Evolutionary conservation across 2,888 invertebrate species (phyloP).

Genomic region (Leuctra nigra): DNA sequence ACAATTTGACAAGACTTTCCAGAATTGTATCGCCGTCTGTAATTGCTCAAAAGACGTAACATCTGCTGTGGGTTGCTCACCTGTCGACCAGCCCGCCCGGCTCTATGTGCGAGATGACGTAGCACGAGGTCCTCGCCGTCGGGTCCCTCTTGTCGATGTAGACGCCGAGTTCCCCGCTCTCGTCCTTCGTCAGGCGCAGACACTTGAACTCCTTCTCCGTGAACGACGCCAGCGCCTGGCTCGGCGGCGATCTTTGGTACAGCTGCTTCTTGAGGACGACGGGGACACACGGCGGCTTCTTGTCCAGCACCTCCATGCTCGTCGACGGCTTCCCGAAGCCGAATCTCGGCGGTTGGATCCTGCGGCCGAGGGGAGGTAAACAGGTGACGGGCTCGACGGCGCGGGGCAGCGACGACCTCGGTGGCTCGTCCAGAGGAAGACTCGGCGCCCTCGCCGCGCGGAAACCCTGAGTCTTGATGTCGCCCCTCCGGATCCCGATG

Average conservation of each 20-base stretch:
- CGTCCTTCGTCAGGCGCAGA: constrained; percentile 34
- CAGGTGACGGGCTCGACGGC: background rate
- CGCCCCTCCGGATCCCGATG: constrained; percentile 21
- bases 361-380: too few relatives aligned
- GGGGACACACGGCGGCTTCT: background rate
- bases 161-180: constrained; percentile 35
- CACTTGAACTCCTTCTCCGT: constrained; percentile 34
- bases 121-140: constrained; percentile 34
- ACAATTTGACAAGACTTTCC: too few relatives aligned
- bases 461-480: constrained; percentile 19
- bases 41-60: too few relatives aligned
- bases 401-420: background rate
- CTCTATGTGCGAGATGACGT: constrained; percentile 45
- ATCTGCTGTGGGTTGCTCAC: too few relatives aligned
- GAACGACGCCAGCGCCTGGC: constrained; percentile 9
- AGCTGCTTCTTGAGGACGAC: background rate
- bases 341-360: background rate
- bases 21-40: too few relatives aligned
- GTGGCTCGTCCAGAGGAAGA: background rate
- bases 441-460: background rate
- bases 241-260: constrained; percentile 5
- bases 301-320: background rate
- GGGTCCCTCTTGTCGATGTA: constrained; percentile 35
- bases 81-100: constrained; percentile 42
- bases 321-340: background rate